Conservation (phyloP, 2,888 invertebrate genomes). For the Cataglyphis cursor region DNA sequence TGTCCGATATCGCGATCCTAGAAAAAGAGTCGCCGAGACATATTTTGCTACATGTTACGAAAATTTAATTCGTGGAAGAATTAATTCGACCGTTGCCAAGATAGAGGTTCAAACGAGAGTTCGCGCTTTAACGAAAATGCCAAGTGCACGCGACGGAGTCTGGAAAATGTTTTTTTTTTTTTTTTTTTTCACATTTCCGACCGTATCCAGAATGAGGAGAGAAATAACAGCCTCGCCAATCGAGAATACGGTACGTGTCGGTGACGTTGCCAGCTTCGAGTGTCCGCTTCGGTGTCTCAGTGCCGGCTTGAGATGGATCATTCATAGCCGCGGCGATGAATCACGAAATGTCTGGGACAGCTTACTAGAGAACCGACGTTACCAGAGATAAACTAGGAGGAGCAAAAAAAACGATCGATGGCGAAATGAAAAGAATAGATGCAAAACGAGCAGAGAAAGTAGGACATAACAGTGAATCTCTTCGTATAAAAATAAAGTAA, state of each 20-base stretch:
- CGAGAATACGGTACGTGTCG: constrained; percentile 55
- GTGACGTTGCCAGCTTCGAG: constrained; percentile 53
- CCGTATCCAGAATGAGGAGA: neutral
- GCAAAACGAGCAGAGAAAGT: constrained; percentile 23
- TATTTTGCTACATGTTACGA: constrained; percentile 17
- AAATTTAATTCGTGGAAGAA: neutral
- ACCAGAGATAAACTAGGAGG: constrained; percentile 12
- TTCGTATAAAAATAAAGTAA: neutral
- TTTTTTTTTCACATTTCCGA: neutral
- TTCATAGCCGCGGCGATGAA: constrained; percentile 86
- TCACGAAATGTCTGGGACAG: constrained; percentile 84
- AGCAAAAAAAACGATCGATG: constrained; percentile 4
- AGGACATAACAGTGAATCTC: neutral
- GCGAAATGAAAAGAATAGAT: constrained; percentile 35
- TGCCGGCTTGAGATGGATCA: constrained; percentile 84
- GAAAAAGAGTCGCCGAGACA: constrained; percentile 7
- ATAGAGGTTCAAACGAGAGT: neutral
- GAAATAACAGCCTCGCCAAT: constrained; percentile 41
- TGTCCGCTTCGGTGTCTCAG: constrained; percentile 64
- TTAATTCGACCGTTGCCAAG: constrained; percentile 1
- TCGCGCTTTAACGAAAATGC: constrained; percentile 23
- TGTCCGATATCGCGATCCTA: neutral
- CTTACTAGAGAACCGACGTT: constrained; percentile 78
- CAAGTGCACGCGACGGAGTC: constrained; percentile 14
- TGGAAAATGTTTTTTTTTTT: constrained; percentile 3